Evolutionary conservation across 2,888 invertebrate genomes (phyloP).

Genomic region (Pediacus dermestoides): DNA sequence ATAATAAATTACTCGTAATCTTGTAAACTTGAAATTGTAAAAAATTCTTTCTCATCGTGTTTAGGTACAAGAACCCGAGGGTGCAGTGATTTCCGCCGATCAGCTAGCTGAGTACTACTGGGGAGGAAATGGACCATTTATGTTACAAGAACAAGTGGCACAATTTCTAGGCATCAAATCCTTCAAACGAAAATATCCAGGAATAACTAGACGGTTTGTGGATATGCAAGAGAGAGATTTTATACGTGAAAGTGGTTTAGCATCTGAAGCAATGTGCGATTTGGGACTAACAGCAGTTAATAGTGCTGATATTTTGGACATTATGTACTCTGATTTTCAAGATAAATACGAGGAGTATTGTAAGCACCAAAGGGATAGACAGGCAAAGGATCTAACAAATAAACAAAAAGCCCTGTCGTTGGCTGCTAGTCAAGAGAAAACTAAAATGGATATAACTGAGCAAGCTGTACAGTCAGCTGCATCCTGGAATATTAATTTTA

Average conservation of each 20-base stretch:
- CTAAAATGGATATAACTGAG: constrained; percentile 67
- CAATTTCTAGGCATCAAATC: constrained; percentile 93
- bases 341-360: constrained; percentile 91
- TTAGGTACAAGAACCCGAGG: constrained; percentile 44
- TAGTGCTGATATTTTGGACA: constrained; percentile 89
- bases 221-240: constrained; percentile 90
- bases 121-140: constrained; percentile 77
- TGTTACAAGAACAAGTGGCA: constrained; percentile 95
- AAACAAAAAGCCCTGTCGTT: constrained; percentile 63
- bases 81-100: constrained; percentile 62
- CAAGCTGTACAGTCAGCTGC: constrained; percentile 82
- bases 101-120: constrained; percentile 93
- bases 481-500: constrained; percentile 85
- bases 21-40: too few species aligned
- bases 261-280: constrained; percentile 89
- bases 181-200: constrained; percentile 92
- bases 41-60: too few species aligned
- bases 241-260: constrained; percentile 72
- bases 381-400: constrained; percentile 64
- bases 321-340: constrained; percentile 93
- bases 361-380: constrained; percentile 66
- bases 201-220: constrained; percentile 64
- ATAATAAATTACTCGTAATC: too few species aligned
- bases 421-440: constrained; percentile 54
- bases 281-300: constrained; percentile 88